A percentile compares a stretch with the other conserved stretches of the same genome.
Evolutionary conservation across 2,113 vertebrate species (phyloP).

Genomic region (Daphoenositta chrysoptera): DNA sequence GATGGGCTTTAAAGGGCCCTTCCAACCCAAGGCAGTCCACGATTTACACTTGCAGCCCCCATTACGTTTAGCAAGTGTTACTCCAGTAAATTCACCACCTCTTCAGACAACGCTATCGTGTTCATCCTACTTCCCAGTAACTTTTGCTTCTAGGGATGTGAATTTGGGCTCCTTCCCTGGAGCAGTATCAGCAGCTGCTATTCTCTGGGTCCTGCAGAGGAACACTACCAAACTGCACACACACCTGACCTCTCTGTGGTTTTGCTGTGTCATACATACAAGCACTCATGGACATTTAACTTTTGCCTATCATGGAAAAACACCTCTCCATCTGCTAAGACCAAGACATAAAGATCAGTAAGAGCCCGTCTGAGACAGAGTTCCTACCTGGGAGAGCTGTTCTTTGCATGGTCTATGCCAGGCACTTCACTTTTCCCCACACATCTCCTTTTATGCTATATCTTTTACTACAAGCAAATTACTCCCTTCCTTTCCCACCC

Average conservation of each 20-base stretch:
- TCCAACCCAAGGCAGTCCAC: background rate
- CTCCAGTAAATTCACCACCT: background rate
- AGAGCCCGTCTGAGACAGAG: background rate
- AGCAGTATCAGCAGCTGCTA: background rate
- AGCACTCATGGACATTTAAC: background rate
- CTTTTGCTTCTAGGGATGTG: background rate
- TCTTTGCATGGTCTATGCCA: background rate
- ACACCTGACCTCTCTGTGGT: background rate
- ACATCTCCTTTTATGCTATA: background rate
- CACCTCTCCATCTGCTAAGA: background rate
- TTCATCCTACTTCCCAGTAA: background rate
- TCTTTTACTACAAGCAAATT: background rate
- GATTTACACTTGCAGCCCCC: background rate
- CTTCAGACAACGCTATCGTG: background rate
- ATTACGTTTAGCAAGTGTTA: background rate
- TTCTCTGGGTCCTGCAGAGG: background rate
- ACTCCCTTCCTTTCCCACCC: background rate
- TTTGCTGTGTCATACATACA: background rate
- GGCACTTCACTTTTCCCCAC: background rate
- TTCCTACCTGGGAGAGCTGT: background rate
- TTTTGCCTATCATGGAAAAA: background rate
- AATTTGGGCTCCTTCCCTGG: background rate
- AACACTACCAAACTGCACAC: background rate
- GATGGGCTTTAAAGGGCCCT: background rate
- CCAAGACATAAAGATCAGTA: background rate